phyloP scores from a whole-genome alignment of 2,888 invertebrate genomes.

The Andrena bicolor region DNA sequence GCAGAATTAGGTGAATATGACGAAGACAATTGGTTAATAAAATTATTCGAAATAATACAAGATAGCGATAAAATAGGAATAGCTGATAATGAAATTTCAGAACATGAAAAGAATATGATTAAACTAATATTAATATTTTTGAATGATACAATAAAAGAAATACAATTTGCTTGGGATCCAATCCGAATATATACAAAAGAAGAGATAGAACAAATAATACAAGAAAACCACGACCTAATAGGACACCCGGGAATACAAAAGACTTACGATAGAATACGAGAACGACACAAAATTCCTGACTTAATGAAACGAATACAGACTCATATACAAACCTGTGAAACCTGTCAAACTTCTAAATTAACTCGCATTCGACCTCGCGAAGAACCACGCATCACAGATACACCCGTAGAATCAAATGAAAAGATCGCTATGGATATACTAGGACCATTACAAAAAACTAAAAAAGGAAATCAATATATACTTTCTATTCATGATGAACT shows the following conservation, averaged over 20 bases:
- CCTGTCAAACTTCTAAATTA: constrained; percentile 9
- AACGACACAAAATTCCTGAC: background rate
- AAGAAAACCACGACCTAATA: constrained; percentile 21
- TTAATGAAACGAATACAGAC: background rate
- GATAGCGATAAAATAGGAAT: background rate
- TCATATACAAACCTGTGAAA: background rate
- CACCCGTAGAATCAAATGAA: background rate
- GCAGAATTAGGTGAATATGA: background rate
- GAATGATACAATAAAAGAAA: background rate
- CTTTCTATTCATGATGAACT: constrained; percentile 5
- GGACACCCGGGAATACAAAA: constrained; percentile 21
- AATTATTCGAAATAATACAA: background rate
- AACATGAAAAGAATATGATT: background rate
- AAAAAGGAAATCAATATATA: constrained; percentile 1
- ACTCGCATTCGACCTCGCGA: background rate
- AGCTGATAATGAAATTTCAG: background rate
- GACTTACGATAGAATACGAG: background rate
- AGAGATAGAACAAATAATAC: background rate
- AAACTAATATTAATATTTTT: background rate
- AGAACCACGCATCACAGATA: background rate
- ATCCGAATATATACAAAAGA: background rate
- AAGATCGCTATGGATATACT: constrained; percentile 8
- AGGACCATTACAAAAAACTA: background rate
- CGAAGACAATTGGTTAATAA: background rate
- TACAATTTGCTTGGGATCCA: background rate